Base-by-base conservation (phyloP, 1,140 invertebrate genomes). In the Neocloeon triangulifer region DNA sequence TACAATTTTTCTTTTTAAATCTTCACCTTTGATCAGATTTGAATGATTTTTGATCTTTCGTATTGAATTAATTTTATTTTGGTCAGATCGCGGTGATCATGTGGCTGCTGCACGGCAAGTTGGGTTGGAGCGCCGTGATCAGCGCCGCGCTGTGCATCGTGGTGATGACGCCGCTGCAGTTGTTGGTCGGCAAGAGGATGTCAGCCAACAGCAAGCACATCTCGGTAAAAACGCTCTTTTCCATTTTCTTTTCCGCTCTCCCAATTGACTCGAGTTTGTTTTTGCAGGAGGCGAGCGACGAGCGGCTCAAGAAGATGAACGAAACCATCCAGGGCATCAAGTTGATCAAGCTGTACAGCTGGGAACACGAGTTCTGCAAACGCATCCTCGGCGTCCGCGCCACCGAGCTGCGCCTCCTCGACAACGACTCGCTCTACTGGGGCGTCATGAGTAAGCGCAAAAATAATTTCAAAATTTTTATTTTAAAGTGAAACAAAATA, bases 281-380 rank as follows among this genome's bases (percentile, higher is more conserved):
- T 3, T 40, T 41, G 7, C 35, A 71, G 69, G 56, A 69, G 49
- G 61, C 59, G 25, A 72, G 71, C 13, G 81, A 86, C 47, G 65
- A 70, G 37, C 59, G 81, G 20, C 52, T 85, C 21, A 66, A 68
- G 27, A 65, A 69, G 46, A 69, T 76, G 22, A 76, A 73, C 35
- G 80, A 85, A 53, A 63, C 79, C 28, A 51, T 88, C 18, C 69
- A 80, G 46, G 76, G 76, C 5, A 80, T 85, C 12, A 71, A 72
- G 49, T 56, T 80, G 3, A 64, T 86, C 8, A 86, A 86, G 45
- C 53, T 86, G 3, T 69, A 75, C 45, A 75, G 73, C 9, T 85
- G 79, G 80, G 80, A 85, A 51, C 57, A 62, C 21, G 53, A 71
- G 2, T 84, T 79, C 44, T 55, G 66, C 13, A 51, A 68, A 35